These are phyloP conservation scores for Drosophila oshimai DNA, from an alignment of 1,140 invertebrate species.

Conservation along the genomic window DNA sequence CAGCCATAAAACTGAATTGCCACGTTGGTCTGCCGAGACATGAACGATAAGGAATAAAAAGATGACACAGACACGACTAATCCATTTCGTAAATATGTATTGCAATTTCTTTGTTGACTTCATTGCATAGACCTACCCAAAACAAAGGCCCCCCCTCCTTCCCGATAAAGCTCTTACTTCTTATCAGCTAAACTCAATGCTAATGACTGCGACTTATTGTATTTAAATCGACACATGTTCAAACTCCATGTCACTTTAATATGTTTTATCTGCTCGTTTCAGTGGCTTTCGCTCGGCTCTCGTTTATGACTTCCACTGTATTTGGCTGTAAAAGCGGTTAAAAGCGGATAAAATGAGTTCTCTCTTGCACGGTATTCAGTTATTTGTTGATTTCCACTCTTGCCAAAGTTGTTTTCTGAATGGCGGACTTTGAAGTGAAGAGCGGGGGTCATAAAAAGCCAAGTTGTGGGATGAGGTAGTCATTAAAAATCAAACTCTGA, in stretches of 20 bases:
- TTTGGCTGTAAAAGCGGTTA: conserved; percentile 26
- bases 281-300: conserved; percentile 17
- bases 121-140: conserved; percentile 6
- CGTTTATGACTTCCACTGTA: conserved; percentile 2
- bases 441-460: neutral
- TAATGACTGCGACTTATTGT: conserved; percentile 17
- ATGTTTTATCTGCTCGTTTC: conserved; percentile 13
- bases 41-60: conserved; percentile 21
- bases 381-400: conserved; percentile 15
- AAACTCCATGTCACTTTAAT: conserved; percentile 1
- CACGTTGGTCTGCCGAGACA: neutral
- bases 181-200: conserved; percentile 22
- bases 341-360: conserved; percentile 30
- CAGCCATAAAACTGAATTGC: conserved; percentile 1
- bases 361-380: conserved; percentile 4
- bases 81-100: conserved; percentile 13
- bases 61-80: conserved; percentile 27
- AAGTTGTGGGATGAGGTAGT: neutral
- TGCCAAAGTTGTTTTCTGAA: conserved; percentile 2
- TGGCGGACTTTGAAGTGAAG: neutral
- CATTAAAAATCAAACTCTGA: neutral
- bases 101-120: conserved; percentile 18
- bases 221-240: conserved; percentile 5
- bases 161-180: neutral
- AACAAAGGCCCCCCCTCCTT: conserved; percentile 9